Percentiles rank a stretch among this genome's conserved stretches.
These are phyloP conservation scores for Drosophila siamana DNA, from an alignment of 2,888 invertebrate genomes.

Conservation along the genomic window DNA sequence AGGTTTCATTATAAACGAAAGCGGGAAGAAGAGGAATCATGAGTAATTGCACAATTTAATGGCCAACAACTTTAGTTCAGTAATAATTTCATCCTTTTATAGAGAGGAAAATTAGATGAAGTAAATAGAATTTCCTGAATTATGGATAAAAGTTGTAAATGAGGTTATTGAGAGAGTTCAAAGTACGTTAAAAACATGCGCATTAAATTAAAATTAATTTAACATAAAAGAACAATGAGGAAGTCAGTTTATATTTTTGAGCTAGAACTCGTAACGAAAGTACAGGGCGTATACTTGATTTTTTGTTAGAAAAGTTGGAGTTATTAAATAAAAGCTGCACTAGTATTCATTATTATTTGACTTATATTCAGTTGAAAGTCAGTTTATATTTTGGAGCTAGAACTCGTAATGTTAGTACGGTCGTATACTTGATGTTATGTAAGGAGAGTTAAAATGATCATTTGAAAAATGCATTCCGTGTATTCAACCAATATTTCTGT, in stretches of 20 bases:
- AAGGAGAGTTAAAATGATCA: no score
- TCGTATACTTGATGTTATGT: no score
- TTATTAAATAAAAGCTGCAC: no score
- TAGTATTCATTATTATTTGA: no score
- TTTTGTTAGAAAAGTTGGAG: no score
- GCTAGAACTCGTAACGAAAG: no score
- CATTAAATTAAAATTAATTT: slow-evolving; percentile 33
- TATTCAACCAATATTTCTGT: no score
- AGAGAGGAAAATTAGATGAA: slow-evolving; percentile 14
- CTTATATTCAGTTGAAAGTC: no score
- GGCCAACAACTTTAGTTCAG: slow-evolving; percentile 23
- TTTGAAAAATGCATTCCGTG: no score
- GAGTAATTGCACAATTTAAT: slow-evolving; percentile 38
- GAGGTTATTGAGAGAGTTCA: slow-evolving; percentile 22
- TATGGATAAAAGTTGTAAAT: slow-evolving; percentile 38
- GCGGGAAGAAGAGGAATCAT: slow-evolving; percentile 32
- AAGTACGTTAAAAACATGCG: slow-evolving; percentile 47
- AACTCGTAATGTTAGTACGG: no score
- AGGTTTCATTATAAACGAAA: slow-evolving; percentile 32
- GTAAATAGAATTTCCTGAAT: slow-evolving; percentile 27
- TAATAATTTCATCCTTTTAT: slow-evolving; percentile 27
- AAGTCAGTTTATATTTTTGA: neutral
- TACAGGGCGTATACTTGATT: no score
- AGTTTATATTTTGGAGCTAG: no score
- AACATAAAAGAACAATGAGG: neutral